Evolutionary conservation across 2,797 vertebrate genomes (phyloP).

Genomic region (Lophius americanus): DNA sequence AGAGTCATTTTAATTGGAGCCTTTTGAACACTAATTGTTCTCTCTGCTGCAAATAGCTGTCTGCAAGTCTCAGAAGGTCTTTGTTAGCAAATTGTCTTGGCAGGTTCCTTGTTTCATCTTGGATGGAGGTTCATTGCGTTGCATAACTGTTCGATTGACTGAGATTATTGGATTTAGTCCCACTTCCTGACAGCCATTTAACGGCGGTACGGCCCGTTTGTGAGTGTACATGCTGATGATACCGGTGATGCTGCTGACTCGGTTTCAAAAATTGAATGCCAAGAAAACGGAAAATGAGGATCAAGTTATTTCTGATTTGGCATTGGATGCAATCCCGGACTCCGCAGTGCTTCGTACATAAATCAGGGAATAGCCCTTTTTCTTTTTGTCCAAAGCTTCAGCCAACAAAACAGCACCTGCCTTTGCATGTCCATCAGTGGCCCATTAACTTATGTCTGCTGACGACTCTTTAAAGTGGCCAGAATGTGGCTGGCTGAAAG

Average conservation of each 20-base stretch:
- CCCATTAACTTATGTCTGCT: slow-evolving; percentile 71
- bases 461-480: slow-evolving; percentile 70
- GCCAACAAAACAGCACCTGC: slow-evolving; percentile 74
- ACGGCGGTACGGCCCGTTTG: slow-evolving; percentile 7
- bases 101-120: slow-evolving; percentile 70
- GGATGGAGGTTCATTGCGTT: slow-evolving; percentile 60
- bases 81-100: slow-evolving; percentile 75
- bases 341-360: slow-evolving; percentile 22
- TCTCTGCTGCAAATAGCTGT: slow-evolving; percentile 78
- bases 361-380: slow-evolving; percentile 34
- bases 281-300: not conserved
- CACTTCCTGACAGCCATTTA: slow-evolving; percentile 17
- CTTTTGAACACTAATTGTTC: slow-evolving; percentile 79
- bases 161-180: slow-evolving; percentile 45
- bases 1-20: slow-evolving; percentile 76
- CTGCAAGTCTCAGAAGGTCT: slow-evolving; percentile 73
- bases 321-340: not conserved
- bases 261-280: not conserved
- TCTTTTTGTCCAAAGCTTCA: slow-evolving; percentile 43
- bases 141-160: slow-evolving; percentile 62
- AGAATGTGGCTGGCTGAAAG: slow-evolving; percentile 59
- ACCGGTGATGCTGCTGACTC: not conserved
- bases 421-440: slow-evolving; percentile 71
- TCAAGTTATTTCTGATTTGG: not conserved
- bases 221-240: not conserved